phyloP scores from a whole-genome alignment of 2,113 vertebrate species.

The Rhinolophus sinicus region DNA sequence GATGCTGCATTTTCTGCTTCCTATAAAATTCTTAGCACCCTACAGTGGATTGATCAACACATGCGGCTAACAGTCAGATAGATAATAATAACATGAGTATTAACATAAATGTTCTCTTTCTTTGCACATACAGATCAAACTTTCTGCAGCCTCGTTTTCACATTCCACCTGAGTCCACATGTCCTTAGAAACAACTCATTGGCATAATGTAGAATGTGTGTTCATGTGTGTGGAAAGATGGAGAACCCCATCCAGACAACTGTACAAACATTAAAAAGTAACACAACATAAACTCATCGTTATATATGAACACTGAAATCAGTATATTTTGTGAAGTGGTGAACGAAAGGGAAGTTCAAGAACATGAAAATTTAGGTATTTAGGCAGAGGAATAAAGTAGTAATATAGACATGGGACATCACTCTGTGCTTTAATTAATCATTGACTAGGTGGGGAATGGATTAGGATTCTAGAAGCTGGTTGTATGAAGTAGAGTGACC shows the following conservation, averaged over 20 bases:
- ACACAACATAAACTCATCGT: conserved; percentile 63
- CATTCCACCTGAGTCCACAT: conserved; percentile 51
- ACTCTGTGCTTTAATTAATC: neutral
- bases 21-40: neutral
- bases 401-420: neutral
- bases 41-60: neutral
- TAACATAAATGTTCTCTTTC: conserved; percentile 22
- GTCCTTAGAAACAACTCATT: conserved; percentile 48
- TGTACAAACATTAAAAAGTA: conserved; percentile 64
- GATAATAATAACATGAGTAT: neutral
- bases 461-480: neutral
- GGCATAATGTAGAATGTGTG: conserved; percentile 51
- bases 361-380: neutral
- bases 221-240: conserved; percentile 57
- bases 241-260: conserved; percentile 58
- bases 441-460: neutral
- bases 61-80: neutral
- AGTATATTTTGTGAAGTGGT: conserved; percentile 56
- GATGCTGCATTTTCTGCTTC: neutral
- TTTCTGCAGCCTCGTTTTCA: conserved; percentile 53
- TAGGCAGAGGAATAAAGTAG: neutral
- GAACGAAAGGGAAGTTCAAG: conserved; percentile 54
- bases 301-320: conserved; percentile 37
- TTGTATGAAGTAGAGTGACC: neutral
- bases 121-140: conserved; percentile 36